A percentile compares a stretch with the other conserved stretches of the same genome.
These are phyloP conservation scores for Halisarca cf. caerulea DNA, from an alignment of 37 sponge, comb jelly and placozoan species.

Conservation along the genomic window DNA sequence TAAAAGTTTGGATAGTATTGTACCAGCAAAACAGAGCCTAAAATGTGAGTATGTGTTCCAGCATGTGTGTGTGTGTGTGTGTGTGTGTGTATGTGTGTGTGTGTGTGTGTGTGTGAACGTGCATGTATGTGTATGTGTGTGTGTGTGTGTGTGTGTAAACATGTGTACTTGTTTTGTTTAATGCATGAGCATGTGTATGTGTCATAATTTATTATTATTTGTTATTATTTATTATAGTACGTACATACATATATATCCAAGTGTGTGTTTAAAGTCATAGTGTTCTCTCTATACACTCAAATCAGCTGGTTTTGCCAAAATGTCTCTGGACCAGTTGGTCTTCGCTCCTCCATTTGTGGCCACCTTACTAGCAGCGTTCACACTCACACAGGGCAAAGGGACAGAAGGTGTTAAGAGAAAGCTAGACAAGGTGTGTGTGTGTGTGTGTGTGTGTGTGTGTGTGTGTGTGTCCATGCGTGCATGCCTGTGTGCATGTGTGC, in stretches of 20 bases:
- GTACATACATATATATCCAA: too few species aligned
- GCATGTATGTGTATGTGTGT: not conserved
- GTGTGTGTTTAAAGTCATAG: too few species aligned
- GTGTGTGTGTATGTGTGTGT: conserved; percentile 21
- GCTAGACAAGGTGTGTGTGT: too few species aligned
- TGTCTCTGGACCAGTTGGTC: too few species aligned
- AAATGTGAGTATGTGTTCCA: not conserved
- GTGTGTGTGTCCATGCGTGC: conserved; percentile 4
- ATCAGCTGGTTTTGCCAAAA: too few species aligned
- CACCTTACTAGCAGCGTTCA: too few species aligned
- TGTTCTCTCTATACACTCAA: too few species aligned
- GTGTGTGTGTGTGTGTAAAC: conserved; percentile 1
- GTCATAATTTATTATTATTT: too few species aligned
- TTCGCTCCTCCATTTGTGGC: too few species aligned
- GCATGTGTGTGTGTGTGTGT: conserved; percentile 18
- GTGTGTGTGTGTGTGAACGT: conserved; percentile 8
- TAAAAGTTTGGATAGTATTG: not conserved
- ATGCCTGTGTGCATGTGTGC: not conserved
- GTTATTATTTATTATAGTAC: too few species aligned
- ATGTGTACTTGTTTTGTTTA: not conserved
- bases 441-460: conserved; percentile 21
- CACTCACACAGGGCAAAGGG: too few species aligned
- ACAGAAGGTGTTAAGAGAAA: too few species aligned
- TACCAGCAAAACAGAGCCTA: not conserved
- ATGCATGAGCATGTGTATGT: not conserved